These are phyloP conservation scores for Amniataba percoides DNA, from an alignment of 2,797 vertebrate species.

Conservation along the genomic window DNA sequence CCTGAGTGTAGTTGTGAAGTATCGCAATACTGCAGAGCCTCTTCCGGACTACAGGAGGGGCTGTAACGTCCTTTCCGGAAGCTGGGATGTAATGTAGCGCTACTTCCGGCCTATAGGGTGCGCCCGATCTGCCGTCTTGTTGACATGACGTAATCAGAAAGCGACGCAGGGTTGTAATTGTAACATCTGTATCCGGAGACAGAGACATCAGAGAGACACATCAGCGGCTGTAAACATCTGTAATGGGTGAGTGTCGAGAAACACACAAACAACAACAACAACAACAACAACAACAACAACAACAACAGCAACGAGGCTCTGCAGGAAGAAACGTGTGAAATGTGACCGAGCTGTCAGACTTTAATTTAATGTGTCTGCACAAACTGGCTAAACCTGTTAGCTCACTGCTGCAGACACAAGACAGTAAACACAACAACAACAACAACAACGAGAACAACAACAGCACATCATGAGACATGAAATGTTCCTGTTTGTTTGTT, in stretches of 20 bases:
- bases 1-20: too few relatives aligned
- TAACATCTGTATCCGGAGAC: not conserved
- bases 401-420: not conserved
- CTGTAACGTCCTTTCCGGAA: not conserved
- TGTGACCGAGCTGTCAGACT: not conserved
- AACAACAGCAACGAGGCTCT: not conserved
- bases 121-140: not conserved
- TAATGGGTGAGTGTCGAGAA: constrained; percentile 55
- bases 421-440: not conserved
- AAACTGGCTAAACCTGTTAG: constrained; percentile 17
- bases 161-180: constrained; percentile 50
- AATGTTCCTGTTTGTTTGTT: not conserved
- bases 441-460: not conserved
- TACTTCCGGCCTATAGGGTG: constrained; percentile 22
- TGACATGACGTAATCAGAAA: constrained; percentile 62
- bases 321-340: not conserved
- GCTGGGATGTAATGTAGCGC: too few relatives aligned
- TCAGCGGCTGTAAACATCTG: not conserved
- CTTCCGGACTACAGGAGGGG: too few relatives aligned
- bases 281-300: fast-evolving
- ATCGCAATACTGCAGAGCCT: too few relatives aligned
- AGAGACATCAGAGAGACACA: too few relatives aligned
- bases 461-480: not conserved
- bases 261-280: fast-evolving
- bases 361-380: not conserved